A percentile compares a stretch with the other conserved stretches of the same genome.
phyloP scores from a whole-genome alignment of 2,888 invertebrate species.

The Argyresthia albistria region DNA sequence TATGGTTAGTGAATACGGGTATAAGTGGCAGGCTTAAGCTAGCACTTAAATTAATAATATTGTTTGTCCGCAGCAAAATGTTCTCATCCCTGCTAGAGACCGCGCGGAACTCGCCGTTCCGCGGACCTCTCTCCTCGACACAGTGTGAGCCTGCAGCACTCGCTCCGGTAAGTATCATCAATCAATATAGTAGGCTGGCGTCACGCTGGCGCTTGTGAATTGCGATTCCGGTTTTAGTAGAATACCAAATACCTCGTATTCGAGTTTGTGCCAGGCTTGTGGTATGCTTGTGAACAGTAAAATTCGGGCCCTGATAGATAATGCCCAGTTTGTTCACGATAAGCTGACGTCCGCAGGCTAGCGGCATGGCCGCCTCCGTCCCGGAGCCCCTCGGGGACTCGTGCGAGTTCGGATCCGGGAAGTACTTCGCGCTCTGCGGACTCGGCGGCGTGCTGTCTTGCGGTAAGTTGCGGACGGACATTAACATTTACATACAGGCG shows the following conservation, averaged over 20 bases:
- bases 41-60: too few species aligned
- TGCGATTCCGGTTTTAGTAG: too few species aligned
- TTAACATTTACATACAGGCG: too few species aligned
- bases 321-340: too few species aligned
- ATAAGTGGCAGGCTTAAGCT: too few species aligned
- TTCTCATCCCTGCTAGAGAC: slow-evolving; percentile 75
- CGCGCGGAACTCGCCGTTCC: slow-evolving; percentile 76
- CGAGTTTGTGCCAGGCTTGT: too few species aligned
- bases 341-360: slow-evolving; percentile 15
- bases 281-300: too few species aligned
- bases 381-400: slow-evolving; percentile 66
- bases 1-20: too few species aligned
- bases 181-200: not conserved
- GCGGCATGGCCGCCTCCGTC: slow-evolving; percentile 50
- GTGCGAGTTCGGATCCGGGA: slow-evolving; percentile 91
- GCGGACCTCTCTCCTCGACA: slow-evolving; percentile 71
- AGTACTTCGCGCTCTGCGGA: slow-evolving; percentile 94
- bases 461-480: too few species aligned
- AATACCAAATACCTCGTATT: too few species aligned
- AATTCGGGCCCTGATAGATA: too few species aligned
- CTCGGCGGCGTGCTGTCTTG: slow-evolving; percentile 84
- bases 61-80: slow-evolving; percentile 50
- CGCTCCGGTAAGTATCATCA: not conserved
- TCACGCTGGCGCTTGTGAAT: too few species aligned
- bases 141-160: slow-evolving; percentile 64